Percentiles rank a stretch among this genome's conserved stretches.
Evolutionary conservation across 2,797 vertebrate species (phyloP).

Genomic region (Parauchenoglanis ngamensis): DNA sequence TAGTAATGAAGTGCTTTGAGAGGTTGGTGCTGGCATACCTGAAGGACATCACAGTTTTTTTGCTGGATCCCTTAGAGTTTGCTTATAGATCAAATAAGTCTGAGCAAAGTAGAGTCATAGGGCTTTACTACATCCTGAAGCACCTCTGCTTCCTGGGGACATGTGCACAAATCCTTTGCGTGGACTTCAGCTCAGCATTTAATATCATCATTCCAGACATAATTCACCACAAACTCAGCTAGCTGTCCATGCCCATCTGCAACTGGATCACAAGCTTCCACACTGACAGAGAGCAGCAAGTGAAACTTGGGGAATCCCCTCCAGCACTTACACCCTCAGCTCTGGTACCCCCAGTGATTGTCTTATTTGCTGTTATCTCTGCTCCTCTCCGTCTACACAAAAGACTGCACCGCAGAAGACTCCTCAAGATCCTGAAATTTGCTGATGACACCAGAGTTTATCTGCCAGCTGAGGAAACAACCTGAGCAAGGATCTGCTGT

Average conservation of each 20-base stretch:
- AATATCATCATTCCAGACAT: not conserved
- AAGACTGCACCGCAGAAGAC: no score
- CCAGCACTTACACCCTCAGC: not conserved
- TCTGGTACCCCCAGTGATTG: not conserved
- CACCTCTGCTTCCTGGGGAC: not conserved
- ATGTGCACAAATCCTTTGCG: no score
- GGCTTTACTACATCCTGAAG: not conserved
- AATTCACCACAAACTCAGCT: not conserved
- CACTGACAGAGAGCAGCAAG: not conserved
- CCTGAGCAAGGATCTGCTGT: no score
- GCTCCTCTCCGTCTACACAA: not conserved
- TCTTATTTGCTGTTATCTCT: not conserved
- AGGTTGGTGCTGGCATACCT: not conserved
- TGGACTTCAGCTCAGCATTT: not conserved
- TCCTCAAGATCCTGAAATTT: no score
- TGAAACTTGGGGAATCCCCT: not conserved
- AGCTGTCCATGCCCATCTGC: not conserved
- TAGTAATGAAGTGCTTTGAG: not conserved
- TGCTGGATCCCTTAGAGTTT: not conserved
- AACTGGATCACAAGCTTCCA: no score
- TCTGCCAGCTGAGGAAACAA: no score
- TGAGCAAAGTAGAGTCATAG: not conserved
- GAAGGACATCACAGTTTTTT: not conserved
- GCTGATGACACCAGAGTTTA: no score
- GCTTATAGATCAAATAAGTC: not conserved